A percentile compares a stretch with the other conserved stretches of the same genome.
Evolutionary conservation across 2,888 invertebrate genomes (phyloP).

Genomic region (Pyrrhosoma nymphula): DNA sequence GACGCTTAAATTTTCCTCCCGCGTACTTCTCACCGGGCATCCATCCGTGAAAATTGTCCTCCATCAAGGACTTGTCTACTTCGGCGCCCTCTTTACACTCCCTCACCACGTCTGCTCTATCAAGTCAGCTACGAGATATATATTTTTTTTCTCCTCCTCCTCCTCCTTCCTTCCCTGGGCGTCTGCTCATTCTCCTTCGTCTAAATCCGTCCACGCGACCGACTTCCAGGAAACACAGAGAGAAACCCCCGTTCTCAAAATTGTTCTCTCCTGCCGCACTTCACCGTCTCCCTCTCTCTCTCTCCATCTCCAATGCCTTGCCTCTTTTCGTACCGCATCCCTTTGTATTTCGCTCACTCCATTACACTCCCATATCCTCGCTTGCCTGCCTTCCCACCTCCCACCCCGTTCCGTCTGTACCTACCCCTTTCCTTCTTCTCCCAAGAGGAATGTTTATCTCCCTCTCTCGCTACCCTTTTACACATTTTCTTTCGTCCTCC

Average conservation of each 20-base stretch:
- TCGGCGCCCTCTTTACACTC: not conserved
- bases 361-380: not conserved
- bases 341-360: conserved; percentile 14
- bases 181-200: not conserved
- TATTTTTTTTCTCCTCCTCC: no score
- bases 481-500: not conserved
- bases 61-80: not conserved
- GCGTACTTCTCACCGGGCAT: not conserved
- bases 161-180: not conserved
- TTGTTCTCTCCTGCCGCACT: not conserved
- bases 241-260: not conserved
- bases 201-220: conserved; percentile 14
- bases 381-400: not conserved
- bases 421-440: not conserved
- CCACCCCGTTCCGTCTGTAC: not conserved
- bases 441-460: not conserved
- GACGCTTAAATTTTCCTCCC: not conserved
- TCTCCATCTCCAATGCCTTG: not conserved
- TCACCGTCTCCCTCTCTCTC: not conserved
- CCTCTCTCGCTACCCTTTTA: not conserved
- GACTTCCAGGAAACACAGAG: conserved; percentile 14
- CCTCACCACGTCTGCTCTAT: not conserved
- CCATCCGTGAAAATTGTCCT: not conserved
- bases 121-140: not conserved
- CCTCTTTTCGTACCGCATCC: not conserved